Percentiles rank a stretch among this genome's conserved stretches.
phyloP scores from a whole-genome alignment of 2,113 vertebrate genomes.

The Oryzias woworae region DNA sequence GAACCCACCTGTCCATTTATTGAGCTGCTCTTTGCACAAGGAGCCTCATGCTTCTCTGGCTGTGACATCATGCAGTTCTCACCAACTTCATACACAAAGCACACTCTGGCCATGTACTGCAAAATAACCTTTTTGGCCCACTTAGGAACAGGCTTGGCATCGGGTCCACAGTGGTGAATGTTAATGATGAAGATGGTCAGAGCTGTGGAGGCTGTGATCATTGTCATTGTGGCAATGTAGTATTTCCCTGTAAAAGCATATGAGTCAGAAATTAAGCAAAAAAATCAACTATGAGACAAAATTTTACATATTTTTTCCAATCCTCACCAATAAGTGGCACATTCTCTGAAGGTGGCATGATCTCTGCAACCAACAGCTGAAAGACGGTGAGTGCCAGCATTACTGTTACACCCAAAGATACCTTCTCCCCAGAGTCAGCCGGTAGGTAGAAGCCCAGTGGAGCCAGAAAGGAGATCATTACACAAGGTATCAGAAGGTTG shows the following conservation, averaged over 20 bases:
- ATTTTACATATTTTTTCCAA: background rate
- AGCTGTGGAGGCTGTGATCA: conserved; percentile 89
- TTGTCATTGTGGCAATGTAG: conserved; percentile 93
- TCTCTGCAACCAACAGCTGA: conserved; percentile 91
- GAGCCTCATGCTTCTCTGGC: conserved; percentile 48
- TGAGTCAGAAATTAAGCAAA: background rate
- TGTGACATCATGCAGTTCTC: conserved; percentile 79
- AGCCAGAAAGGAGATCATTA: conserved; percentile 90
- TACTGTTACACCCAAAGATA: conserved; percentile 89
- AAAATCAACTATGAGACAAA: background rate
- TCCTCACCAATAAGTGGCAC: conserved; percentile 89
- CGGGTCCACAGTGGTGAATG: conserved; percentile 87
- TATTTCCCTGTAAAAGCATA: conserved; percentile 82
- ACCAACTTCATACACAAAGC: conserved; percentile 83
- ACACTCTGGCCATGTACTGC: conserved; percentile 82
- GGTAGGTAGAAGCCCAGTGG: conserved; percentile 92
- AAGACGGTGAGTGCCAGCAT: conserved; percentile 91
- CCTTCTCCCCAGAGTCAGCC: conserved; percentile 89
- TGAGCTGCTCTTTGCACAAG: conserved; percentile 29
- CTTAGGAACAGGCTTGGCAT: conserved; percentile 82
- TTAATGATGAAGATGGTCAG: conserved; percentile 93
- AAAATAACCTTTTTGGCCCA: conserved; percentile 86
- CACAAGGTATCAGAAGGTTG: conserved; percentile 89
- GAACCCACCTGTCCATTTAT: conserved; percentile 58
- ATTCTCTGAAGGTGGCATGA: conserved; percentile 90